Base-by-base conservation (phyloP, 2,113 vertebrate species). In the Danionella cerebrum region DNA sequence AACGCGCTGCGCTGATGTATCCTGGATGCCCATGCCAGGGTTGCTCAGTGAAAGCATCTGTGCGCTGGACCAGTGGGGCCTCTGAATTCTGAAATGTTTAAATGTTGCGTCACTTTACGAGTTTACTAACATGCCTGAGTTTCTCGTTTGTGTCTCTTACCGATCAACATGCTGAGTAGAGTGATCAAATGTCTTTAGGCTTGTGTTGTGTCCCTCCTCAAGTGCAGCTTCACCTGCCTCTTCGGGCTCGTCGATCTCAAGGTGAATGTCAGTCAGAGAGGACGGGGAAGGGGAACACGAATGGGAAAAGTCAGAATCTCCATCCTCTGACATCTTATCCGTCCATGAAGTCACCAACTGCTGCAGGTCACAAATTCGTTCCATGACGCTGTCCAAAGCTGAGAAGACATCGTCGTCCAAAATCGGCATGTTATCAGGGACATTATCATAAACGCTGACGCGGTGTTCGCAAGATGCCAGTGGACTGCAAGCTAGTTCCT, bases 391-490 rank as follows among this genome's bases (percentile, higher is more conserved):
- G 78, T 95, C 91, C 60, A 93, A 78, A 16, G 92, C 92, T 1
- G 88, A 86, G 57, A 93, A 93, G 6, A 94, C 87, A 0, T 92
- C 89, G 0, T 91, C 86, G 0, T 84, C 86, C 13, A 55, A 77
- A 2, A 74, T 72, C 1, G 58, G 38, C 42, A 65, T 2, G 5
- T 64, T 60, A 29, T 31, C 78, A 0, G 90, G 91, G 13, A 95
- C 80, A 48, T 94, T 94, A 83, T 95, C 93, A 5, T 95, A 95
- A 60, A 94, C 48, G 5, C 93, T 94, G 18, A 84, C 63, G 2
- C 93, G 84, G 36, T 90, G 85, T 7, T 84, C 77, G 2, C 74
- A 14, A 13, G 74, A 9, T 0, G 45, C 67, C 47, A 71, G 24
- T 0, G 79, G 73, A 4, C 77, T 75, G 36, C 71, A 70, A n/a